Base-by-base conservation (phyloP, 2,113 vertebrate genomes). In the Larimichthys crocea region DNA sequence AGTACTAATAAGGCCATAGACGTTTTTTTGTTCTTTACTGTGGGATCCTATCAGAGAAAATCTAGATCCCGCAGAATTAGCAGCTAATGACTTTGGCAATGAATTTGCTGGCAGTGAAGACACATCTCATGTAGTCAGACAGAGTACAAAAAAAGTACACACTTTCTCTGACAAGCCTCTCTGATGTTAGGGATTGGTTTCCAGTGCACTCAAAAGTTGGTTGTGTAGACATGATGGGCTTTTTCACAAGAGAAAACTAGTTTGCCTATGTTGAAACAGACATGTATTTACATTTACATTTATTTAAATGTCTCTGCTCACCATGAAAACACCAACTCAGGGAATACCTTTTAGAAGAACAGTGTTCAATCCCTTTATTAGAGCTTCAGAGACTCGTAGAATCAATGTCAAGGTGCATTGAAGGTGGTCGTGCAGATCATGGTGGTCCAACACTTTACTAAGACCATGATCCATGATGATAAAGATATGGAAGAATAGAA, bases 61-160 rank as follows among this genome's bases (percentile, higher is more conserved):
- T 85, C 62, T 77, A 90, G 76, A 78, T 57, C 46, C 63, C 42
- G 62, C 42, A 73, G 63, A 90, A 80, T 86, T 86, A 86, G 72
- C 75, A 67, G 78, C 71, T 90, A 69, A 82, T 88, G 88, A 89
- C 77, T 79, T 79, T 85, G 85, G 85, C 79, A 77, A 53, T 57
- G 56, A 52, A 74, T 48, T 6, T 75, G 15, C 62, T 88, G 85
- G 83, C 80, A 83, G 42, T 55, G 66, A 76, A 61, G 60, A 24
- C 29, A 26, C 50, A 26, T 64, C 84, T 83, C 74, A 86, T 52
- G 46, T 83, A 62, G 76, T 81, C 69, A 24, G 82, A 19, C 29
- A 31, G 59, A 70, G 67, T 9, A 80, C 80, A 74, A 79, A 81
- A 74, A 48, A 24, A 79, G 62, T 72, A 55, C 72, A 79, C 84